phyloP scores from a whole-genome alignment of 2,113 vertebrate species.

The Podocnemis expansa region DNA sequence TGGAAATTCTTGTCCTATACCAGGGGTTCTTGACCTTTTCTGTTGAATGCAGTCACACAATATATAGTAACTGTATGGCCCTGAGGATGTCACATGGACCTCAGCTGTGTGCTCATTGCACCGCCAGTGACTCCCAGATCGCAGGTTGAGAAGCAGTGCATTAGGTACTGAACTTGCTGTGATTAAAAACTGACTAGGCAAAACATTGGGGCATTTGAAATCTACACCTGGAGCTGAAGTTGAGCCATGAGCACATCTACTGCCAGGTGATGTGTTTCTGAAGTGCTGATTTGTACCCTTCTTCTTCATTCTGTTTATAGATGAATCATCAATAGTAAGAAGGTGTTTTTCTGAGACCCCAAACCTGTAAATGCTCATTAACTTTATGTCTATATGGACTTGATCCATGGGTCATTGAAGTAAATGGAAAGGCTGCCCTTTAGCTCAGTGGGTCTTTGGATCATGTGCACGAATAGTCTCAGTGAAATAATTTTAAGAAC shows the following conservation, averaged over 20 bases:
- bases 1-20: not conserved
- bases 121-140: too few species aligned
- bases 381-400: not conserved
- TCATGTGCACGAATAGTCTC: not conserved
- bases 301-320: not conserved
- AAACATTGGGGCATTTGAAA: conserved; percentile 9
- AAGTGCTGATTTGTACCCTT: not conserved
- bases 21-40: too few species aligned
- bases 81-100: too few species aligned
- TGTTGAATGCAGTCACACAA: too few species aligned
- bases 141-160: not conserved
- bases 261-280: not conserved
- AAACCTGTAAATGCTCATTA: not conserved
- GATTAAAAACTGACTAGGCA: conserved; percentile 12
- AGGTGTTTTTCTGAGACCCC: not conserved
- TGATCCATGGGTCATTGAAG: not conserved
- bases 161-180: not conserved
- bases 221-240: conserved; percentile 27
- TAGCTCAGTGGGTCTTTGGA: not conserved
- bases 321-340: not conserved
- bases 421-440: accelerated
- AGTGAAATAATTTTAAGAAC: not conserved
- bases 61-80: too few species aligned
- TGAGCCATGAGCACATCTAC: not conserved
- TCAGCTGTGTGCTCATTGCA: too few species aligned